A percentile compares a stretch with the other conserved stretches of the same genome.
These are phyloP conservation scores for Amphipyra tragopoginis DNA, from an alignment of 2,888 invertebrate genomes.

Conservation along the genomic window DNA sequence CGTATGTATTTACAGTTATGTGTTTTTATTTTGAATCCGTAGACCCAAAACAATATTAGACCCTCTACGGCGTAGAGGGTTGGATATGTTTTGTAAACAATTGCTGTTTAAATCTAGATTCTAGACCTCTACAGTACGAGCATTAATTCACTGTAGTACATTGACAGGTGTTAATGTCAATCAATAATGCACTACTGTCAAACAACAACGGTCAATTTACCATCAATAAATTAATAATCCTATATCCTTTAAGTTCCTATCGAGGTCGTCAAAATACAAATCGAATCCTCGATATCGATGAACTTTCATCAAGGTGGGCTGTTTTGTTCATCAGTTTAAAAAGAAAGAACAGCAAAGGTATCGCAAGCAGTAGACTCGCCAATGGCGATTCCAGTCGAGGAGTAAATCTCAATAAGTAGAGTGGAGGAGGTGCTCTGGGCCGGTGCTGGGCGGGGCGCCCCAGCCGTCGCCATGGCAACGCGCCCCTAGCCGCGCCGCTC, in stretches of 20 bases:
- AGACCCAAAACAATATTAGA: background rate
- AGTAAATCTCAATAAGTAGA: conserved; percentile 77
- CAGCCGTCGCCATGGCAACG: conserved; percentile 83
- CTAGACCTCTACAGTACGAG: too few relatives aligned
- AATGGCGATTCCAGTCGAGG: conserved; percentile 72
- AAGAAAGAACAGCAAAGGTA: conserved; percentile 44
- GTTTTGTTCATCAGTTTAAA: conserved; percentile 19
- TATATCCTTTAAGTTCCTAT: conserved; percentile 4
- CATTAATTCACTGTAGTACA: too few relatives aligned
- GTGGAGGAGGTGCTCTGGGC: conserved; percentile 70
- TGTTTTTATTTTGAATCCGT: conserved; percentile 7
- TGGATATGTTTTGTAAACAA: conserved; percentile 1
- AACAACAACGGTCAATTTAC: too few relatives aligned
- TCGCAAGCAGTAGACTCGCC: conserved; percentile 64
- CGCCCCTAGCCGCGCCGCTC: conserved; percentile 70
- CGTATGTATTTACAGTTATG: conserved; percentile 45
- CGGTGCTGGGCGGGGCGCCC: conserved; percentile 81
- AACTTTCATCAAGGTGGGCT: conserved; percentile 6
- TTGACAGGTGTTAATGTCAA: too few relatives aligned
- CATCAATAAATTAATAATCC: too few relatives aligned
- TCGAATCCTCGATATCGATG: conserved; percentile 1
- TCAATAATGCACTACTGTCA: too few relatives aligned
- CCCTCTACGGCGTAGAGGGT: too few relatives aligned
- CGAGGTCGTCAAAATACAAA: conserved; percentile 18
- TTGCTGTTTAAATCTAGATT: conserved; percentile 10